A percentile compares a stretch with the other conserved stretches of the same genome.
phyloP scores from a whole-genome alignment of 2,888 invertebrate species.

The Ferrisia virgata region DNA sequence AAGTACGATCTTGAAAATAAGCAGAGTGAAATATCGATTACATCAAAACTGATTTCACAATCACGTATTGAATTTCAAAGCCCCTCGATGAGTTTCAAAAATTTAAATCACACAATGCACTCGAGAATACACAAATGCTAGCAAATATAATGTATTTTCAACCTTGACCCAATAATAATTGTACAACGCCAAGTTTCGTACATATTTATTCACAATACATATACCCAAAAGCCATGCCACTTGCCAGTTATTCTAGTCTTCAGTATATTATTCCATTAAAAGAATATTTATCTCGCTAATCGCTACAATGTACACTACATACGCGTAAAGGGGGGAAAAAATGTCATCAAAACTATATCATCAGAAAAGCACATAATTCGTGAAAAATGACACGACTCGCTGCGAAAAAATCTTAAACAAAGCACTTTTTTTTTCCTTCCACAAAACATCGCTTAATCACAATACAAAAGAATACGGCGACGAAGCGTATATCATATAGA shows the following conservation, averaged over 20 bases:
- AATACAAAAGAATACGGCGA: constrained; percentile 3
- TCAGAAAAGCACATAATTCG: neutral
- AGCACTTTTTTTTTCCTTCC: neutral
- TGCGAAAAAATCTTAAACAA: neutral
- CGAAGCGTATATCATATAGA: neutral
- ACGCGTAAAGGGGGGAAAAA: neutral
- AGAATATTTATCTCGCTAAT: neutral
- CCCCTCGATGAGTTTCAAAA: too few relatives aligned
- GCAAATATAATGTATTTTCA: neutral
- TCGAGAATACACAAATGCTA: neutral
- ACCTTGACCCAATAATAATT: neutral
- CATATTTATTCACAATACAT: too few relatives aligned
- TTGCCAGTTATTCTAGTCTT: neutral
- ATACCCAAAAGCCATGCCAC: neutral
- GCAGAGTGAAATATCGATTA: too few relatives aligned
- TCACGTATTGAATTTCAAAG: too few relatives aligned
- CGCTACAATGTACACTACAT: neutral
- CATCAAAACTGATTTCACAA: too few relatives aligned
- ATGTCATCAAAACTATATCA: neutral
- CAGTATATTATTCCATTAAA: neutral
- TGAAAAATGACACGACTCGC: constrained; percentile 2
- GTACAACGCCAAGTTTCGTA: neutral
- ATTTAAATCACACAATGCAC: too few relatives aligned
- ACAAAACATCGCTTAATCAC: neutral
- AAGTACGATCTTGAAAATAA: too few relatives aligned